Percentiles rank a stretch among this genome's conserved stretches.
phyloP scores from a whole-genome alignment of 2,888 invertebrate genomes.

The Melanotus villosus region DNA sequence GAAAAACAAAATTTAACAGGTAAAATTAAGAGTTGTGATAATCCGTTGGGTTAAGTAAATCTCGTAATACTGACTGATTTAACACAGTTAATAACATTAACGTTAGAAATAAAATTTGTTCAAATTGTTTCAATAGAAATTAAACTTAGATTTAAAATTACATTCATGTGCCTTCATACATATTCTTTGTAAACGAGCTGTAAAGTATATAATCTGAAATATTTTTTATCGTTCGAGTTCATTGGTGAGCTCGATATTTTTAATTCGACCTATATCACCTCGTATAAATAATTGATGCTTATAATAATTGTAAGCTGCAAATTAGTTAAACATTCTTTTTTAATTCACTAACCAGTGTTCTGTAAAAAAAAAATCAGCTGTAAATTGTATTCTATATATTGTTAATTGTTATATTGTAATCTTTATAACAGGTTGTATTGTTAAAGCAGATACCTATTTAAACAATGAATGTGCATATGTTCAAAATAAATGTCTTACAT shows the following conservation, averaged over 20 bases:
- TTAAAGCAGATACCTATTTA: conserved; percentile 35
- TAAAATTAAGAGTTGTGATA: no score
- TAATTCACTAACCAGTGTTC: conserved; percentile 11
- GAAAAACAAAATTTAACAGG: no score
- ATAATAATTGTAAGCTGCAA: conserved; percentile 11
- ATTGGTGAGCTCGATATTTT: conserved; percentile 13
- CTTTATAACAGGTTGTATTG: conserved; percentile 35
- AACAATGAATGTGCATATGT: conserved; percentile 40
- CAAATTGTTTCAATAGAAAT: conserved; percentile 3
- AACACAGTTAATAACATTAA: no score
- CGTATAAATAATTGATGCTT: conserved; percentile 15
- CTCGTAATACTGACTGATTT: no score
- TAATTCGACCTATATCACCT: conserved; percentile 15
- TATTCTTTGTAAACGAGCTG: conserved; percentile 25
- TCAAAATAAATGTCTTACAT: conserved; percentile 40
- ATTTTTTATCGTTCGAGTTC: conserved; percentile 16
- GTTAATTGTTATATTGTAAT: conserved; percentile 31
- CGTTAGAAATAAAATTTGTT: no score
- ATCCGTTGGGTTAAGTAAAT: no score
- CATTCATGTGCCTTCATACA: conserved; percentile 36
- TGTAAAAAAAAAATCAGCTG: background rate
- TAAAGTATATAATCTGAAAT: conserved; percentile 25
- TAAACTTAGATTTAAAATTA: conserved; percentile 27
- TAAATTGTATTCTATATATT: conserved; percentile 22
- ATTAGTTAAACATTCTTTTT: background rate